phyloP scores from a whole-genome alignment of 2,888 invertebrate species.

The Pterostichus madidus region DNA sequence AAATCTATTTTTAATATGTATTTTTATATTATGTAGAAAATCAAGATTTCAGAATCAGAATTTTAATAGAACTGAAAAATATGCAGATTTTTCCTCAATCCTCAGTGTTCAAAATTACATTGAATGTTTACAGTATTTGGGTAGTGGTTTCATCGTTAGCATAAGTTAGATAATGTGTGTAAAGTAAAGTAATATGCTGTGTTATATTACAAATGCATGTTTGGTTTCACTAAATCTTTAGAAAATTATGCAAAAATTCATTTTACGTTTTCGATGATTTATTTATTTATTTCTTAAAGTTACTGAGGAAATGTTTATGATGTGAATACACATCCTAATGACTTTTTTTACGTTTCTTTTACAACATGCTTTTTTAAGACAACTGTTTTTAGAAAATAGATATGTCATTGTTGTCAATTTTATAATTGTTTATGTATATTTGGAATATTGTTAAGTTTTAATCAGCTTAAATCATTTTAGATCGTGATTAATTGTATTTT shows the following conservation, averaged over 20 bases:
- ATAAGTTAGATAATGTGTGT: constrained; percentile 23
- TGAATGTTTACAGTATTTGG: constrained; percentile 45
- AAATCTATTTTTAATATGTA: constrained; percentile 60
- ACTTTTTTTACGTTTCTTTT: constrained; percentile 18
- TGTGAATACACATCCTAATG: background rate
- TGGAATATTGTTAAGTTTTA: background rate
- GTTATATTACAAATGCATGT: background rate
- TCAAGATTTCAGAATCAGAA: constrained; percentile 24
- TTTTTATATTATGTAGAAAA: constrained; percentile 58
- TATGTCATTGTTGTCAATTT: background rate
- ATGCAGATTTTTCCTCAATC: constrained; percentile 31
- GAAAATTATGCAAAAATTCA: background rate
- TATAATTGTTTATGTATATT: background rate
- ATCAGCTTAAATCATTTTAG: no score
- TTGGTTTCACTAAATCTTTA: constrained; percentile 1
- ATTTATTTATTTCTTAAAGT: constrained; percentile 13
- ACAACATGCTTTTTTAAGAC: background rate
- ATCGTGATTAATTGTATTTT: background rate
- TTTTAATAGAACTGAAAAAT: constrained; percentile 8
- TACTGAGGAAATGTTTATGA: background rate
- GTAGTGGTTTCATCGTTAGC: constrained; percentile 25
- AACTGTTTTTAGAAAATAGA: no score
- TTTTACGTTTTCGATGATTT: background rate
- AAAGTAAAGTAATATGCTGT: constrained; percentile 21
- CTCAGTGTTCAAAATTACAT: constrained; percentile 22